These are phyloP conservation scores for Leistus spinibarbis DNA, from an alignment of 2,888 invertebrate genomes.

Conservation along the genomic window DNA sequence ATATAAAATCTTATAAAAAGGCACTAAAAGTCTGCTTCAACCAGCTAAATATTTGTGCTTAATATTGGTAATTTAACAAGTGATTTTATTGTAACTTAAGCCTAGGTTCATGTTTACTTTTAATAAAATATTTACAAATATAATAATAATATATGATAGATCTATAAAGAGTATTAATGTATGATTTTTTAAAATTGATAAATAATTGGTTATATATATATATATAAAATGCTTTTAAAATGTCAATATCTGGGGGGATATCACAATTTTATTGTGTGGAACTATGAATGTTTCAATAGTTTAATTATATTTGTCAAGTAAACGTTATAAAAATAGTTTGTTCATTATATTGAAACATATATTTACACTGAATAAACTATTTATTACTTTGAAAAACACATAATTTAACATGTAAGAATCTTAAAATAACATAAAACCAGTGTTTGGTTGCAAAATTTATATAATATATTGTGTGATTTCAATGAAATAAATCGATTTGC, in stretches of 20 bases:
- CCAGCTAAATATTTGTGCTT: slow-evolving; percentile 27
- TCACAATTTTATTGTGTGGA: slow-evolving; percentile 1
- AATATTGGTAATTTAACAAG: slow-evolving; percentile 32
- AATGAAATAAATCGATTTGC: neutral
- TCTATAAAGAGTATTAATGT: slow-evolving; percentile 5
- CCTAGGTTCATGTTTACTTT: neutral
- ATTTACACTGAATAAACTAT: neutral
- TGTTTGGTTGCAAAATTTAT: neutral
- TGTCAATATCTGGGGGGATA: neutral
- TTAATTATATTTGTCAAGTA: neutral
- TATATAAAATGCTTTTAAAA: neutral
- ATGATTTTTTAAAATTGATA: neutral
- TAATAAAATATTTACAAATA: slow-evolving; percentile 6
- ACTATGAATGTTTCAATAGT: neutral
- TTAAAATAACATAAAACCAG: too few species aligned
- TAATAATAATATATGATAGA: slow-evolving; percentile 4
- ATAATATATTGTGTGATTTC: neutral
- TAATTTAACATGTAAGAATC: too few species aligned
- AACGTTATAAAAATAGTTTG: neutral
- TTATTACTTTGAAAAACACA: neutral
- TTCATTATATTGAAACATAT: neutral
- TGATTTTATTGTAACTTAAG: neutral
- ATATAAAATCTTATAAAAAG: slow-evolving; percentile 12
- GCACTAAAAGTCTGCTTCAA: slow-evolving; percentile 24
- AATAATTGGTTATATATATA: neutral